Evolutionary conservation across 2,113 vertebrate genomes (phyloP).

Genomic region (Eulemur macaco): DNA sequence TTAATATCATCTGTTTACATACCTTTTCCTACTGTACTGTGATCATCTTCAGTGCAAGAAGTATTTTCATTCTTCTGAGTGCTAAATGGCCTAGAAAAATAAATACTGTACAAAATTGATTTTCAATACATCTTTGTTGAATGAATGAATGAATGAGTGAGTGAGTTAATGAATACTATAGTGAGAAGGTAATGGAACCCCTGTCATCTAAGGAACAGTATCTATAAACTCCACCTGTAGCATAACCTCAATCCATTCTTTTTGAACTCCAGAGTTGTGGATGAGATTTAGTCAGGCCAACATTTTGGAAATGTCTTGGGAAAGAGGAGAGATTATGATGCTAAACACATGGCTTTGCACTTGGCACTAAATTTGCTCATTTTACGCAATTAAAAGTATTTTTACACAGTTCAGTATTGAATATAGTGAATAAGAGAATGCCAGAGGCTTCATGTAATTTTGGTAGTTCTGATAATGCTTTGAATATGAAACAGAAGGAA

Average conservation of each 20-base stretch:
- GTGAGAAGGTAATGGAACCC: neutral
- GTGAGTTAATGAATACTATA: neutral
- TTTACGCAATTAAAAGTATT: neutral
- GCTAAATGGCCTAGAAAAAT: neutral
- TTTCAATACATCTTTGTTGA: neutral
- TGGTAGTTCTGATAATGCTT: neutral
- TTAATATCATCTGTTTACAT: too few relatives aligned
- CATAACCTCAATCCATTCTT: neutral
- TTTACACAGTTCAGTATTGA: neutral
- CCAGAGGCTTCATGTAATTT: neutral
- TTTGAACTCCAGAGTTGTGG: neutral
- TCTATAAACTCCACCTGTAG: too few relatives aligned
- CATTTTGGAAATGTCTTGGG: neutral
- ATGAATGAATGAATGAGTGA: neutral
- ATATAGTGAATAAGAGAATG: neutral
- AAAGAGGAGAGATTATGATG: neutral
- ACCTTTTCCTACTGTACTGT: neutral
- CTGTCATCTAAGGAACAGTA: neutral
- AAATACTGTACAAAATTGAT: neutral
- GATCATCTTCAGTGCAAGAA: neutral
- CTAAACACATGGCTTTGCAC: neutral
- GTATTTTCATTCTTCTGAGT: neutral
- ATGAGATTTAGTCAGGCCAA: neutral
- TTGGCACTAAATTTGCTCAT: conserved; percentile 7
- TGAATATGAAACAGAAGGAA: neutral